Evolutionary conservation across 2,113 vertebrate genomes (phyloP), one percentile per base, ranked within the genome.

Genomic region (cattle (Bos taurus)): DNA sequence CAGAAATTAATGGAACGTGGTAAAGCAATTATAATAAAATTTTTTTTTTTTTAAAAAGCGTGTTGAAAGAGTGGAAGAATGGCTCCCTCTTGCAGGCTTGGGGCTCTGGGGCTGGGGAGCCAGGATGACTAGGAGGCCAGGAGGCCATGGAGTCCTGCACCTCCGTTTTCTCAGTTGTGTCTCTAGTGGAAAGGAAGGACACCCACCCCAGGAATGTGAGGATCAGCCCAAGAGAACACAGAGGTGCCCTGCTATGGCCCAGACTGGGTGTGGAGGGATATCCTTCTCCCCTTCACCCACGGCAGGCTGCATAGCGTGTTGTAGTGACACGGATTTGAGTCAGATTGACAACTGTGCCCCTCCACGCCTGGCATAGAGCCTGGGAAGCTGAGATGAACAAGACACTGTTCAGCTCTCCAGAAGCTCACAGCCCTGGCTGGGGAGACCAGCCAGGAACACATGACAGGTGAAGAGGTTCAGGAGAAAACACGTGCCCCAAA

Each of bases 331-430:
- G 21, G 43, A 26, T 60, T 88, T 50, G 82, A 77, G 81, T 62
- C 12, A 5, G n/a, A 54, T 74, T 78, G 46, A 59, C 57, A 7
- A 11, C 26, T 0, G 4, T 50, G 52, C 46, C 81, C 56, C 17
- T 88, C 36, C 2, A 50, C 17, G 30, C 71, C 46, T 48, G n/a
- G n/a, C 14, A 9, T 23, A 23, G 23, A 60, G 86, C 9, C 6
- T 6, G n/a, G 78, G 90, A 62, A 5, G 2, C 46, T 17, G 48
- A 83, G 92, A 30, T 17, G 78, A 36, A n/a, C 3, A 21, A 83
- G 36, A 57, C 36, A 15, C 6, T 7, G 13, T 10, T 43, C 7
- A 46, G 0, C 17, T 36, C 43, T 83, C 11, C 0, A 2, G 84
- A 83, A 80, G 48, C 40, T 46, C 43, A 50, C 40, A 28, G 52